Evolutionary conservation across 2,797 vertebrate species (phyloP), one percentile per base, ranked within the genome.

Genomic region (Thripadectes ignobilis): DNA sequence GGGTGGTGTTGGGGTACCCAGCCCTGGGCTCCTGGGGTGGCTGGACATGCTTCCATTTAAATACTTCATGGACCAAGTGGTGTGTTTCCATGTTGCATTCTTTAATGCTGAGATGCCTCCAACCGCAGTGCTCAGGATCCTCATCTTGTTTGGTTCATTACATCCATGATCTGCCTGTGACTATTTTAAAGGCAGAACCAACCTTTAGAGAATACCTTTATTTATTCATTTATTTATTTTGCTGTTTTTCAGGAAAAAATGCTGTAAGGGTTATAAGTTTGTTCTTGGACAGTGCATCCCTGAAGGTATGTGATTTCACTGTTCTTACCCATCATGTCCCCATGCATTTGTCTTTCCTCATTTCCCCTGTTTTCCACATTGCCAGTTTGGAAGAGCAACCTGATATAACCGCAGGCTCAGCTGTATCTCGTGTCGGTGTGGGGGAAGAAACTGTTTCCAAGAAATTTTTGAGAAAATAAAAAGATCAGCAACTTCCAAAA

Each of bases 241-340:
- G 63, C 83, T 97, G 74, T 97, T 93, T 98, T 97, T 86, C 98
- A 99, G 99, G 98, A 99, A 99, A 98, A 99, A 99, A 95, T 99
- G 99, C 97, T 99, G 99, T 98, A 98, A 98, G 78, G 99, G 99
- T 80, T 99, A 99, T 98, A 99, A 99, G 96, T 99, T 99, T 98
- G 99, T 99, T 95, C 98, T 99, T 97, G 99, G 99, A 97, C 99
- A 99, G 89, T 99, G 99, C 97, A 99, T 99, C 97, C 99, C 99
- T 94, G 99, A 99, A 99, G 99, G 99, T 99, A 99, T 62, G 98
- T 97, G 81, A 88, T 81, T 71, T 92, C 77, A 82, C 80, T 71
- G 45, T 89, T 95, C n/a, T 95, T 92, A 90, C 21, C 24, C 12
- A 5, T 72, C 6, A 0, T 59, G 38, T 79, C 27, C 41, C 19